phyloP scores from a whole-genome alignment of 1,140 invertebrate genomes.

The Acromyrmex charruanus region DNA sequence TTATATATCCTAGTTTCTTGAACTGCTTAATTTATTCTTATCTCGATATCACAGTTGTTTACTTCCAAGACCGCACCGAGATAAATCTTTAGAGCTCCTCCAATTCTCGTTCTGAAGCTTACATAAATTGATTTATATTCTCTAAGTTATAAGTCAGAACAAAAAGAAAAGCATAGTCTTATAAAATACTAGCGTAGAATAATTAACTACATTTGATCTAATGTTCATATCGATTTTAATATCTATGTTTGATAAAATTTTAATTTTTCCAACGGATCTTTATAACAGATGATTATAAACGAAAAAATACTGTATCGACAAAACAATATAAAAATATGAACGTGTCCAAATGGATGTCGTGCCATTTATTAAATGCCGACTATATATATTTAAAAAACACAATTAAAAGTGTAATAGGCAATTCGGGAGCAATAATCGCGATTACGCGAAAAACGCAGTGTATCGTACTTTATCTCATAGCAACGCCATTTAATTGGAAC shows the following conservation, averaged over 20 bases:
- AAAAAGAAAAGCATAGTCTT: not conserved
- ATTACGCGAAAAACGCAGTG: constrained; percentile 57
- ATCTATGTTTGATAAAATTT: not conserved
- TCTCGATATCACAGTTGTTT: constrained; percentile 49
- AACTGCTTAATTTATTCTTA: constrained; percentile 49
- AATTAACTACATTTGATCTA: constrained; percentile 13
- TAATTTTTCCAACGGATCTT: not conserved
- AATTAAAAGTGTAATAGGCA: constrained; percentile 53
- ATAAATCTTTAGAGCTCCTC: constrained; percentile 23
- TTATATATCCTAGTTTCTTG: constrained; percentile 13
- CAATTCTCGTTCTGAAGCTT: constrained; percentile 24
- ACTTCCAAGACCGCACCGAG: constrained; percentile 15
- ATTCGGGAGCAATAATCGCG: constrained; percentile 45
- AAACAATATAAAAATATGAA: not conserved
- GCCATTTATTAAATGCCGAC: constrained; percentile 35
- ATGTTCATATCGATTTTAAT: not conserved
- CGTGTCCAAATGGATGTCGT: not conserved
- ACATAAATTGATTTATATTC: constrained; percentile 54
- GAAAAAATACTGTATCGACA: not conserved
- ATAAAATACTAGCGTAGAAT: not conserved
- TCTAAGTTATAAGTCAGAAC: constrained; percentile 1
- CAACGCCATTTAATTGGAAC: constrained; percentile 45
- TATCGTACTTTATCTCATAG: not conserved
- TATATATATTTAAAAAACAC: constrained; percentile 49
- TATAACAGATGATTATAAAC: not conserved